Base-by-base conservation (phyloP, 2,113 vertebrate genomes). In the Seriola dumerili region DNA sequence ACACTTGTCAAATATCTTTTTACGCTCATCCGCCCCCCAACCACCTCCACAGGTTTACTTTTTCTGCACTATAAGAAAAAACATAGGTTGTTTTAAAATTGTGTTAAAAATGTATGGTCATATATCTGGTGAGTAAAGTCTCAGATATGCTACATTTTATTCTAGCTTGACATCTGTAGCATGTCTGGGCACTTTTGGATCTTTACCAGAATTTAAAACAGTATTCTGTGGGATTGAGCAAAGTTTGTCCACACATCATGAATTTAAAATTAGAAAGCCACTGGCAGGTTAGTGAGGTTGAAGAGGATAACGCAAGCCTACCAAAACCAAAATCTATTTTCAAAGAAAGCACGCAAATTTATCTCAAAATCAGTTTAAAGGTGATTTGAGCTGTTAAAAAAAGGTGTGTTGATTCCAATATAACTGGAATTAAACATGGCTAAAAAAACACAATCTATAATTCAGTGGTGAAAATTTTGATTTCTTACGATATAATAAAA, bases 231-330 rank as follows among this genome's bases (percentile, higher is more conserved):
- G 21, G 19, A 38, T 36, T 36, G 83, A 29, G 29, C 29, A 29
- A 29, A 29, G 29, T 64, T 80, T 57, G 66, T 25, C 44, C 21
- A 76, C 67, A 50, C 66, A 61, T 16, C 32, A 70, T 76, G 38
- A 52, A 76, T 71, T 63, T 10, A 40, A 10, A 78, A 21, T 76
- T 44, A 59, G 48, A 14, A 21, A 78, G 34, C 6, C 59, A 48
- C 19, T 0, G 7, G n/a, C 8, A 54, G 23, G 19, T 69, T 57
- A 25, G 5, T 7, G 3, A 48, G 23, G 16, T 1, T 8, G 5
- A 63, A 6, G 67, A 78, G 4, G 55, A 29, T 5, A 32, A 59
- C 38, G 16, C 2, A 32, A 59, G 13, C 8, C 8, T 19, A 38
- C 10, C 17, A 63, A 29, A 29, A 29, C 29, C 29, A 29, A 29